Base-by-base conservation (phyloP, 2,888 invertebrate species). In the Apotomis capreana region DNA sequence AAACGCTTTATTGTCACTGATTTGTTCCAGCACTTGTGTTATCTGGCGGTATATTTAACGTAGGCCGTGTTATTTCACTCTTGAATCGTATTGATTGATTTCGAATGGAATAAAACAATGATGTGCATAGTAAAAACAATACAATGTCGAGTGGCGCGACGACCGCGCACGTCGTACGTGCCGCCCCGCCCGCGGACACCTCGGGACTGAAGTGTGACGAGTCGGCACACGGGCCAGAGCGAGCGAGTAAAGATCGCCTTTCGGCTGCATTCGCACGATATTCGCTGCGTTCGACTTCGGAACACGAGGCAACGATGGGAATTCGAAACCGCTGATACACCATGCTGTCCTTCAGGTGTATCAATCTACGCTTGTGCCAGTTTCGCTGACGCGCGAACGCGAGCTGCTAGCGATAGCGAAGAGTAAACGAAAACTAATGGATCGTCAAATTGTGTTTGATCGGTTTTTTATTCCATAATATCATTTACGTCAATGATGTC, bases 181-280 rank as follows among this genome's bases (percentile, higher is more conserved):
- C 91, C 92, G 92, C 92, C 91, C 90, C 92, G 91, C 92, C 91
- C 90, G 92, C 90, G 91, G 91, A 83, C 89, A 83, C 87, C 87
- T 87, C 87, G 88, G 86, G 88, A 92, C 92, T 91, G 88, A 83
- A 80, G 80, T 73, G 76, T 10, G 68, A 80, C 77, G 69, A 69
- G 69, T 74, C 49, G 71, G 76, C 72, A 68, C 74, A 78, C 76
- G 73, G 79, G 74, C 73, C 76, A 78, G 75, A 79, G 75, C 75
- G 71, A 75, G 76, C 74, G 78, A 81, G 82, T 88, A 88, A 87
- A 88, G 88, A 89, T 90, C 89, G 88, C 78, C 82, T 83, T 87
- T 89, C 85, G 86, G 86, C 83, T 89, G 86, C 89, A 87, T 85
- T 88, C 89, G 88, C 82, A 80, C 84, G 83, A 82, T 82, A 85